Percentiles rank a stretch among this genome's conserved stretches.
Conservation (phyloP, 35 echinoderm and acorn worm genomes). For the Heliocidaris erythrogramma region DNA sequence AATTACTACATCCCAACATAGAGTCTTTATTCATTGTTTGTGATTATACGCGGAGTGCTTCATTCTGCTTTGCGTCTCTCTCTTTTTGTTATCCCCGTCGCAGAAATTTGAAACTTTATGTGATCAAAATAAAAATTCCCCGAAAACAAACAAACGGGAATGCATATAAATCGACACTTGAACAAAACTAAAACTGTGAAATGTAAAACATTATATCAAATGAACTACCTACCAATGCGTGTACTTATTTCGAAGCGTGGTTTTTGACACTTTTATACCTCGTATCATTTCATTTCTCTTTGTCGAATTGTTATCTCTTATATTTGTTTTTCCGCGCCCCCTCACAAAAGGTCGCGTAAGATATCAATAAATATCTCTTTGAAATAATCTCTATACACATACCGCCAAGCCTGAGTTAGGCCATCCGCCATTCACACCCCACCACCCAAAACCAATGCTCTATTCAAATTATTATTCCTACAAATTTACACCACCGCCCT, state of each 20-base stretch:
- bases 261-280: neutral
- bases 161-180: neutral
- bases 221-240: neutral
- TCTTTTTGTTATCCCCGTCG: too few species aligned
- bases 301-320: neutral
- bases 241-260: neutral
- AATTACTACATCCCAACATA: too few species aligned
- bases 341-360: neutral
- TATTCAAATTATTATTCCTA: conserved; percentile 14
- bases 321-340: conserved; percentile 15
- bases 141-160: neutral
- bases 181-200: neutral
- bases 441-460: neutral
- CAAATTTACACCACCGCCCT: neutral
- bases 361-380: neutral
- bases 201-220: neutral
- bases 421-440: neutral
- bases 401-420: neutral
- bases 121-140: too few species aligned
- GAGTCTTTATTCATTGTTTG: too few species aligned
- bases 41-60: too few species aligned
- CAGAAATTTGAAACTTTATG: too few species aligned
- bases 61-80: too few species aligned
- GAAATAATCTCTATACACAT: neutral
- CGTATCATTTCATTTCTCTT: neutral